phyloP scores from a whole-genome alignment of 2,113 vertebrate species.

The Zeus faber region DNA sequence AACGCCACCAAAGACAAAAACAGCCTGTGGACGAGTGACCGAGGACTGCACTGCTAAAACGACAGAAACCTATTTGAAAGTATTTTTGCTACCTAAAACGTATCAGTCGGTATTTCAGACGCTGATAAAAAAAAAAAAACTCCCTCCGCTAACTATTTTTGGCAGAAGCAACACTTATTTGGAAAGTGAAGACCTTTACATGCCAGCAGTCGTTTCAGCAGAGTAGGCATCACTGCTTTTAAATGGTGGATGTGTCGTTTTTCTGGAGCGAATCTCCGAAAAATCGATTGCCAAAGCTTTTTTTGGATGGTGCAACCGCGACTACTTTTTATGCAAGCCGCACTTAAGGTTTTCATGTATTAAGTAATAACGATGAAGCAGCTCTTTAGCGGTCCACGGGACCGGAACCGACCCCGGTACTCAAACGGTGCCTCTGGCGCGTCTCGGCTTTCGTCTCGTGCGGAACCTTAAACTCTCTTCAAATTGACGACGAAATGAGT shows the following conservation, averaged over 20 bases:
- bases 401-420: too few species aligned
- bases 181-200: neutral
- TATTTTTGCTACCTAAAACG: conserved; percentile 1
- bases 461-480: conserved; percentile 9
- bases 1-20: too few species aligned
- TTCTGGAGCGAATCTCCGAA: conserved; percentile 12
- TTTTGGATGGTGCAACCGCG: conserved; percentile 7
- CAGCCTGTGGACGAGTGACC: too few species aligned
- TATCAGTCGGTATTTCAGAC: neutral
- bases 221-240: conserved; percentile 45
- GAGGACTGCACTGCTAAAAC: too few species aligned
- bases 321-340: conserved; percentile 39
- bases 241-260: conserved; percentile 9
- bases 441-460: conserved; percentile 27
- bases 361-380: conserved; percentile 14
- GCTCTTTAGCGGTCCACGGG: too few species aligned
- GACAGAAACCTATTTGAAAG: neutral
- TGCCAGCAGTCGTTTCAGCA: conserved; percentile 1
- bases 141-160: neutral
- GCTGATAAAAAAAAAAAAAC: too few species aligned
- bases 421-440: conserved; percentile 1
- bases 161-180: neutral
- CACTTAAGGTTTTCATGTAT: conserved; percentile 40
- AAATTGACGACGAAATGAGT: conserved; percentile 9
- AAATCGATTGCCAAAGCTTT: conserved; percentile 43